Conservation (phyloP, 2,888 invertebrate genomes). For the Epirrhoe tristata region DNA sequence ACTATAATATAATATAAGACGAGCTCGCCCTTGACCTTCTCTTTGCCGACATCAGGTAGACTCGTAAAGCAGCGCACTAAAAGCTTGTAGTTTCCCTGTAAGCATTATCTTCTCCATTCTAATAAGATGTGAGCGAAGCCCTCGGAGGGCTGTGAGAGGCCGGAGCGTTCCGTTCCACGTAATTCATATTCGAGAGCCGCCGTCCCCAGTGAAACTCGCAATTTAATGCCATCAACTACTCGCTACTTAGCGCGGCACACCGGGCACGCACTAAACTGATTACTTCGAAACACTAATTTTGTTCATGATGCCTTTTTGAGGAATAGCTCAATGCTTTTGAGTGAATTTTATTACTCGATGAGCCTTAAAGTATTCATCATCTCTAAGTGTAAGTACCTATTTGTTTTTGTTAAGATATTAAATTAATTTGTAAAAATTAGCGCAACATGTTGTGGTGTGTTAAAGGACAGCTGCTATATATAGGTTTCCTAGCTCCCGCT, state of each 20-base stretch:
- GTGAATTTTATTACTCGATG: too few species aligned
- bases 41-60: neutral
- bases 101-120: neutral
- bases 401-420: too few species aligned
- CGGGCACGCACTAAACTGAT: neutral
- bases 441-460: too few species aligned
- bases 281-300: neutral
- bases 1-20: too few species aligned
- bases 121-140: constrained; percentile 14
- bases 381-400: too few species aligned
- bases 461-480: too few species aligned
- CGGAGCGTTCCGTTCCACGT: constrained; percentile 17
- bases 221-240: constrained; percentile 43
- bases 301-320: neutral
- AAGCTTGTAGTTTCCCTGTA: neutral
- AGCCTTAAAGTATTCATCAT: too few species aligned
- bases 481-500: too few species aligned
- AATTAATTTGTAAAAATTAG: too few species aligned
- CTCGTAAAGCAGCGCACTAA: neutral
- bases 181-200: constrained; percentile 26
- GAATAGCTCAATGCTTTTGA: too few species aligned
- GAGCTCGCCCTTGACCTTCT: neutral
- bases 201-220: constrained; percentile 38
- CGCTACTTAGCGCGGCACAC: constrained; percentile 34
- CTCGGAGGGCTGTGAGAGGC: constrained; percentile 16